phyloP scores from a whole-genome alignment of 2,888 invertebrate genomes.

The Hydriomena furcata region DNA sequence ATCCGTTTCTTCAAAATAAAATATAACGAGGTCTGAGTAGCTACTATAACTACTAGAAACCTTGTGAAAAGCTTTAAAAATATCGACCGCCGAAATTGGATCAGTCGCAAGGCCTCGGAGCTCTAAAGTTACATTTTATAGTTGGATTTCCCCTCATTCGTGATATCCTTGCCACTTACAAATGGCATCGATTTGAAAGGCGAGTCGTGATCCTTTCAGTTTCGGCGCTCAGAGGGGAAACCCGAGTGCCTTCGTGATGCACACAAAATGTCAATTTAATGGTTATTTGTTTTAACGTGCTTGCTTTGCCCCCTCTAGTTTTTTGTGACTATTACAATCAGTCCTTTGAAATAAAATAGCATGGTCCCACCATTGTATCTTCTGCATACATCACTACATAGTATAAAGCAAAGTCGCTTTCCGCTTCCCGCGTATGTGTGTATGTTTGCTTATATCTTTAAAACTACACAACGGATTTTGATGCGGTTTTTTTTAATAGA shows the following conservation, averaged over 20 bases:
- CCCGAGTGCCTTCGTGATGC: conserved; percentile 42
- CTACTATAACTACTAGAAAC: too few relatives aligned
- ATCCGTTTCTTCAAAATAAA: neutral
- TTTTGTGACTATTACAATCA: too few relatives aligned
- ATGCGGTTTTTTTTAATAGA: too few relatives aligned
- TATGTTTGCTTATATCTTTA: too few relatives aligned
- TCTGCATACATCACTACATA: too few relatives aligned
- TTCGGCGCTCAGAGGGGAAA: conserved; percentile 67
- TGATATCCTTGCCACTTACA: conserved; percentile 73
- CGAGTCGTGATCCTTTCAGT: conserved; percentile 72
- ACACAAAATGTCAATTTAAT: conserved; percentile 33
- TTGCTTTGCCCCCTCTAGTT: neutral
- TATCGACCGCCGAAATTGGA: conserved; percentile 40
- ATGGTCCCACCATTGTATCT: too few relatives aligned
- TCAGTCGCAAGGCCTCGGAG: conserved; percentile 46
- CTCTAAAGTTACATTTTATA: conserved; percentile 44
- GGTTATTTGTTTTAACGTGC: conserved; percentile 4
- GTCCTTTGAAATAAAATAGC: too few relatives aligned
- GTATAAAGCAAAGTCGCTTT: too few relatives aligned
- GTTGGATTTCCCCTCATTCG: conserved; percentile 74
- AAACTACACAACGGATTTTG: too few relatives aligned
- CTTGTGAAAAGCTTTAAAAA: neutral
- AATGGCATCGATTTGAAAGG: conserved; percentile 78
- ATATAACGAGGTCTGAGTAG: too few relatives aligned
- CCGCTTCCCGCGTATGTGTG: too few relatives aligned